A percentile compares a stretch with the other conserved stretches of the same genome.
phyloP scores from a whole-genome alignment of 2,888 invertebrate genomes.

The Stenurella melanura region DNA sequence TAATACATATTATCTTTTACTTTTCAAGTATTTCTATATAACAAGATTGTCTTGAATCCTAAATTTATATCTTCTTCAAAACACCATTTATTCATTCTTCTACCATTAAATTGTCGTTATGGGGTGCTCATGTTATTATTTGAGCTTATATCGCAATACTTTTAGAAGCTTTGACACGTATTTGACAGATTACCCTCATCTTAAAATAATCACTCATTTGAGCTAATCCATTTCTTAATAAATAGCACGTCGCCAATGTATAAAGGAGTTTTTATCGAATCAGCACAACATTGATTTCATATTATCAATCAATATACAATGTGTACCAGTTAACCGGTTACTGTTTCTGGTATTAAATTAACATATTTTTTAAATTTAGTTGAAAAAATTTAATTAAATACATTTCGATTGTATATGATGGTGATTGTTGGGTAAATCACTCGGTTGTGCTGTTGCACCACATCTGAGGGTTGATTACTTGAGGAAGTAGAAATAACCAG shows the following conservation, averaged over 20 bases:
- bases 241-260: not conserved
- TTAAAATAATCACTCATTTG: constrained; percentile 22
- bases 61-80: not conserved
- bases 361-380: no score
- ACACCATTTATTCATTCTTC: not conserved
- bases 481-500: no score
- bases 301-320: not conserved
- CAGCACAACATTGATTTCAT: not conserved
- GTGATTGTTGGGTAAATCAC: no score
- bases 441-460: no score
- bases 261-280: not conserved
- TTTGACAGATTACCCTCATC: constrained; percentile 23
- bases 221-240: not conserved
- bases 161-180: constrained; percentile 7
- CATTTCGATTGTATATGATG: no score
- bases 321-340: no score
- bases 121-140: constrained; percentile 8
- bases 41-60: not conserved
- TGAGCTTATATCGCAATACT: constrained; percentile 12
- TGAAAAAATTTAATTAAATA: no score
- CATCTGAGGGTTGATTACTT: no score
- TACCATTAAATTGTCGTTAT: constrained; percentile 17
- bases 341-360: no score
- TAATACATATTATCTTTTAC: no score
- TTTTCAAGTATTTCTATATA: no score